Evolutionary conservation across 30 jellyfish, hydroid and myxozoan species (phyloP), one percentile per base, ranked within the genome.

Genomic region (Nemopilema nomurai): DNA sequence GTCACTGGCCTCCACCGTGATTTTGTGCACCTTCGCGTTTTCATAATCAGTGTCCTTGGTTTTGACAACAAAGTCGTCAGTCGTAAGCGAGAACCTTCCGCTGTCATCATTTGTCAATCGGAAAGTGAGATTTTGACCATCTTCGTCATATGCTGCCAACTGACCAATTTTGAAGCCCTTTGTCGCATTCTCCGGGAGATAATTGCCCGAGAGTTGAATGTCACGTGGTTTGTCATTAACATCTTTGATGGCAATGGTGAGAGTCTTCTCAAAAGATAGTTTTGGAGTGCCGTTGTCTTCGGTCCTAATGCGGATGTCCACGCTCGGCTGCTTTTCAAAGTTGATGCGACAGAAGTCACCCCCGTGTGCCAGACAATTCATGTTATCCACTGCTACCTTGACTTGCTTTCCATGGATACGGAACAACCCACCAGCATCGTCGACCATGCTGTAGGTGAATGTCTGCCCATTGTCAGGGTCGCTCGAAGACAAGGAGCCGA

Each of bases 161-260:
- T 51, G 75, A 32, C 98, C 98, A 70, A 92, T 88, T 69, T 19
- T 25, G 75, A 28, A 73, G 67, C 97, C 97, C 27, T 64, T 78
- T 17, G 96, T 79, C 7, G 93, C 95, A 77, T 87, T 83, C 68
- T 92, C 98, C 7, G 77, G 72, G 4, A 92, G 78, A 28, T 28
- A 33, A 74, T 82, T 79, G 83, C 88, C 77, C n/a, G 96, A 79
- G 20, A 92, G 76, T n/a, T 29, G 76, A 1, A 92, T 33, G 71
- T 92, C 83, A 32, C 96, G 82, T 65, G 98, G 98, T 17, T 67
- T 80, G 28, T 92, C 98, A 79, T 92, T 92, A 52, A 79, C 71
- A 63, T 92, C 92, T 19, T 24, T 52, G 17, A 92, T 69, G 28
- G 19, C 18, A 51, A 92, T 80, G 57, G 77, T 24, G 24, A 92